phyloP scores from a whole-genome alignment of 2,113 vertebrate genomes.

The Paratilapia polleni region DNA sequence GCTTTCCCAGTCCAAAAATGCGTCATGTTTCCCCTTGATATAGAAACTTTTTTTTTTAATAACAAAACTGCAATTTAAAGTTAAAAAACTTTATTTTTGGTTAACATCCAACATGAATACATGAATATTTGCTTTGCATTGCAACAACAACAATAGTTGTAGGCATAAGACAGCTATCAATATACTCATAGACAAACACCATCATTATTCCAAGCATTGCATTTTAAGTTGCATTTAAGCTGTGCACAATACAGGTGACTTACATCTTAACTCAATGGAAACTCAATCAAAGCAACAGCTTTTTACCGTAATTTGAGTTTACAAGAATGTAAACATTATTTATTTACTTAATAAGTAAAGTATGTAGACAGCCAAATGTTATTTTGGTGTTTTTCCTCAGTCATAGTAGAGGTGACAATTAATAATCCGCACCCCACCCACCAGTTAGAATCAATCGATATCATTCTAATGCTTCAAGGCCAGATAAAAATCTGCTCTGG shows the following conservation, averaged over 20 bases:
- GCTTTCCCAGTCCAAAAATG: too few relatives aligned
- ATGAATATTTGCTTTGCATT: constrained; percentile 7
- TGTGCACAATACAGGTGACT: background rate
- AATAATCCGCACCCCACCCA: background rate
- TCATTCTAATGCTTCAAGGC: background rate
- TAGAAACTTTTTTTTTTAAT: background rate
- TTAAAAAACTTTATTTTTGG: constrained; percentile 31
- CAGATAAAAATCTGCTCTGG: background rate
- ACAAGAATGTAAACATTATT: constrained; percentile 60
- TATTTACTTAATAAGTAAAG: constrained; percentile 35
- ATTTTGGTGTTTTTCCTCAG: background rate
- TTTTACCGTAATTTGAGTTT: constrained; percentile 31
- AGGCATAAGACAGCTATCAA: background rate
- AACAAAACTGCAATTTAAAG: constrained; percentile 14
- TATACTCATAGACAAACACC: background rate
- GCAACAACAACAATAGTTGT: constrained; percentile 1
- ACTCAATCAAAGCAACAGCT: constrained; percentile 13
- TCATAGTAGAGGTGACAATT: constrained; percentile 5
- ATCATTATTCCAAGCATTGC: constrained; percentile 5
- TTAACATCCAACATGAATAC: constrained; percentile 44
- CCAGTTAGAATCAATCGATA: background rate
- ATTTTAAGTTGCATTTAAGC: background rate
- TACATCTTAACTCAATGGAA: constrained; percentile 1
- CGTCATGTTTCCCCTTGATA: too few relatives aligned
- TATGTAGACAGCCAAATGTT: background rate